Conservation (phyloP, 2,888 invertebrate genomes). For the Parochlus steinenii region DNA sequence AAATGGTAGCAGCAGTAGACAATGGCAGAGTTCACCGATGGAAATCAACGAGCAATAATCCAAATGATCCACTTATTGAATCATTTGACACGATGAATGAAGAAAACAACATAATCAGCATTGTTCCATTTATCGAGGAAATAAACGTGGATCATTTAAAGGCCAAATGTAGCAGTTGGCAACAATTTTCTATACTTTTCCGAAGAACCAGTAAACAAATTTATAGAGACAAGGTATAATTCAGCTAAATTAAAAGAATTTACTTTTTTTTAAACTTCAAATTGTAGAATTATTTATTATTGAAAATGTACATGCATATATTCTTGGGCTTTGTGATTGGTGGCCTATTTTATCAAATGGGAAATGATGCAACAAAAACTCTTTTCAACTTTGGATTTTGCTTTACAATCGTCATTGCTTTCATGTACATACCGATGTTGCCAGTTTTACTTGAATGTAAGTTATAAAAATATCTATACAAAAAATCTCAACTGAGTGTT, state of each 20-base stretch:
- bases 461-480: too few relatives aligned
- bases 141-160: conserved; percentile 35
- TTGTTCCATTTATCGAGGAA: conserved; percentile 25
- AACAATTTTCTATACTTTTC: conserved; percentile 50
- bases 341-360: conserved; percentile 51
- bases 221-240: conserved; percentile 50
- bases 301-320: conserved; percentile 50
- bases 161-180: conserved; percentile 39
- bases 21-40: conserved; percentile 44
- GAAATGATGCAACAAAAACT: conserved; percentile 64
- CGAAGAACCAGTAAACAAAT: conserved; percentile 57
- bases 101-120: conserved; percentile 2
- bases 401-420: conserved; percentile 60
- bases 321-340: conserved; percentile 54
- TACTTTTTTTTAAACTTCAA: conserved; percentile 3
- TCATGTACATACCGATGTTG: conserved; percentile 69
- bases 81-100: conserved; percentile 2
- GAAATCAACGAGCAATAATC: conserved; percentile 20
- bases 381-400: conserved; percentile 74
- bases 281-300: conserved; percentile 45
- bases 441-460: conserved; percentile 65
- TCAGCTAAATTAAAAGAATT: conserved; percentile 3
- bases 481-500: conserved; percentile 2
- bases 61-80: conserved; percentile 3
- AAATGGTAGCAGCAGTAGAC: conserved; percentile 49